Evolutionary conservation across 1,140 invertebrate species (phyloP).

Genomic region (Brachionus paranguensis): DNA sequence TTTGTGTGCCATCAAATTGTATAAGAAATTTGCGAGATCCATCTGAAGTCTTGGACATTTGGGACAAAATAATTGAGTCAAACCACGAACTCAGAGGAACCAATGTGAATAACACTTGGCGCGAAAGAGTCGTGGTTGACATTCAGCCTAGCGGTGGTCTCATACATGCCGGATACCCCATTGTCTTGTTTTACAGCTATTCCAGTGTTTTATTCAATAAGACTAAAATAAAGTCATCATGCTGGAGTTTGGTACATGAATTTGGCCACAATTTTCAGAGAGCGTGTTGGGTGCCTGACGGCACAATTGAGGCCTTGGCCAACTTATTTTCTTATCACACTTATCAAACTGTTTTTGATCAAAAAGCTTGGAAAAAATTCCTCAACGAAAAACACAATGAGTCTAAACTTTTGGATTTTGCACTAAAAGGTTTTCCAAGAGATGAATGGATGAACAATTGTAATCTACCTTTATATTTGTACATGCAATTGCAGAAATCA

Average conservation of each 20-base stretch:
- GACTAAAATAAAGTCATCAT: background rate
- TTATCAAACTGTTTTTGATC: constrained; percentile 41
- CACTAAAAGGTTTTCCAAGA: background rate
- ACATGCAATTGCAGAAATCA: background rate
- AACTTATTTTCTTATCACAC: constrained; percentile 45
- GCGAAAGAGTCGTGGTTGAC: constrained; percentile 43
- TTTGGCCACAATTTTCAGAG: constrained; percentile 45
- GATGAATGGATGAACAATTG: background rate
- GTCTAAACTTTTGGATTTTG: background rate
- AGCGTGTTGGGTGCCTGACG: constrained; percentile 41
- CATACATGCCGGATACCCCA: constrained; percentile 45
- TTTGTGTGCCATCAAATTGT: constrained; percentile 43
- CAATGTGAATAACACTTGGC: constrained; percentile 24
- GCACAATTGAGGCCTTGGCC: constrained; percentile 43
- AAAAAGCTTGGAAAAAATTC: constrained; percentile 42
- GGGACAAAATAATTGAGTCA: constrained; percentile 41
- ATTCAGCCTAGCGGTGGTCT: constrained; percentile 41
- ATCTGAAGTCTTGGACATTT: constrained; percentile 40
- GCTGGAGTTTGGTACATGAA: constrained; percentile 44
- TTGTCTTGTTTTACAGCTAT: constrained; percentile 39
- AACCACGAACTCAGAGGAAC: constrained; percentile 42
- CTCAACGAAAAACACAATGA: constrained; percentile 34
- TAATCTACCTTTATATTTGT: background rate
- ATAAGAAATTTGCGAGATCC: constrained; percentile 41
- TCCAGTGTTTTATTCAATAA: background rate